phyloP scores from a whole-genome alignment of 2,888 invertebrate genomes.

The Lasioglossum pauxillum region DNA sequence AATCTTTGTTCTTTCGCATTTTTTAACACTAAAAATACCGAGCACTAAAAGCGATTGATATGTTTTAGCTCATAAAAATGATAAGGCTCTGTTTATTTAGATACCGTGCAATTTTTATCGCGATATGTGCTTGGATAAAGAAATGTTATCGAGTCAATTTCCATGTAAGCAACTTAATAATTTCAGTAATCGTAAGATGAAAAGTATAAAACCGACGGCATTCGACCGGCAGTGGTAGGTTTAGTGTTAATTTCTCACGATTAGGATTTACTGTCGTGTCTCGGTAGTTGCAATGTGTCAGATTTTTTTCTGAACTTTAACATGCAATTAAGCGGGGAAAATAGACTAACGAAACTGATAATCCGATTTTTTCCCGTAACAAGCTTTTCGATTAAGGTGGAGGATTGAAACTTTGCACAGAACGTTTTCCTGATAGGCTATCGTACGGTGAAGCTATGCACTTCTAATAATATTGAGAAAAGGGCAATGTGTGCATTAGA shows the following conservation, averaged over 20 bases:
- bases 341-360: not conserved
- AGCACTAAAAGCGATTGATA: too few relatives aligned
- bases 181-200: too few relatives aligned
- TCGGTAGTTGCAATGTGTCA: not conserved
- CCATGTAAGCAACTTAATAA: too few relatives aligned
- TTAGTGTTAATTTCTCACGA: not conserved
- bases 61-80: too few relatives aligned
- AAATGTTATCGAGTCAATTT: too few relatives aligned
- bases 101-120: too few relatives aligned
- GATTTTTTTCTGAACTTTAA: not conserved
- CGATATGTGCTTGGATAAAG: too few relatives aligned
- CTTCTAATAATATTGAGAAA: not conserved
- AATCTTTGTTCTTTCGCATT: not conserved
- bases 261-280: not conserved
- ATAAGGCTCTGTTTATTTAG: too few relatives aligned
- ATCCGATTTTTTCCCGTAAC: not conserved
- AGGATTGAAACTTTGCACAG: not conserved
- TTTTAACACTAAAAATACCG: not conserved
- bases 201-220: too few relatives aligned
- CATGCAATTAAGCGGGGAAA: not conserved
- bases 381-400: not conserved
- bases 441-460: not conserved
- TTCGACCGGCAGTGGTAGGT: too few relatives aligned
- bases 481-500: not conserved
- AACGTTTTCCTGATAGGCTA: not conserved